Evolutionary conservation across 2,113 vertebrate genomes (phyloP).

Genomic region (Rousettus leschenaultii): DNA sequence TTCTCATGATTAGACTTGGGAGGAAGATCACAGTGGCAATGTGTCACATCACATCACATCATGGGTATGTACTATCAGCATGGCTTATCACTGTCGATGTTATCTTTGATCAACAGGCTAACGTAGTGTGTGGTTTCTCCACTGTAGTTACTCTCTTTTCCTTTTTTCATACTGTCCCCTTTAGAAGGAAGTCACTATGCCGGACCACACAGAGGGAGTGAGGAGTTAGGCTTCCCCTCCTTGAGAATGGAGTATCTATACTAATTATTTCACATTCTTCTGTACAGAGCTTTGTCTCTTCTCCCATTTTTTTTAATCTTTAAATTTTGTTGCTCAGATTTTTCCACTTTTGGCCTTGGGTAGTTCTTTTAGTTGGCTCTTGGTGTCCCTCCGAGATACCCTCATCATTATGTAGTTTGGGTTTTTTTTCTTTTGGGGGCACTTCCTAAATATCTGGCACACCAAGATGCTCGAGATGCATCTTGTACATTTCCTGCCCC

Average conservation of each 20-base stretch:
- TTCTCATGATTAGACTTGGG: background rate
- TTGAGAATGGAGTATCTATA: background rate
- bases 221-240: background rate
- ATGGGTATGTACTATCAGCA: background rate
- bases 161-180: background rate
- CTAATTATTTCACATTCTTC: background rate
- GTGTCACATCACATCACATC: background rate
- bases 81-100: background rate
- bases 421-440: background rate
- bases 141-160: background rate
- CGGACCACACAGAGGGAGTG: too few relatives aligned
- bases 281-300: background rate
- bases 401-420: background rate
- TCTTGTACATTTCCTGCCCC: background rate
- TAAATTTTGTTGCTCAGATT: background rate
- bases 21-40: background rate
- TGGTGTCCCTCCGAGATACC: background rate
- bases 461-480: background rate
- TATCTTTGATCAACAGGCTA: background rate
- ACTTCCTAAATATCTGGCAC: background rate
- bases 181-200: background rate
- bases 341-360: background rate
- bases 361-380: background rate
- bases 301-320: background rate
- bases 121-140: background rate